Evolutionary conservation across 2,797 vertebrate species (phyloP).

Genomic region (Trichosurus vulpecula): DNA sequence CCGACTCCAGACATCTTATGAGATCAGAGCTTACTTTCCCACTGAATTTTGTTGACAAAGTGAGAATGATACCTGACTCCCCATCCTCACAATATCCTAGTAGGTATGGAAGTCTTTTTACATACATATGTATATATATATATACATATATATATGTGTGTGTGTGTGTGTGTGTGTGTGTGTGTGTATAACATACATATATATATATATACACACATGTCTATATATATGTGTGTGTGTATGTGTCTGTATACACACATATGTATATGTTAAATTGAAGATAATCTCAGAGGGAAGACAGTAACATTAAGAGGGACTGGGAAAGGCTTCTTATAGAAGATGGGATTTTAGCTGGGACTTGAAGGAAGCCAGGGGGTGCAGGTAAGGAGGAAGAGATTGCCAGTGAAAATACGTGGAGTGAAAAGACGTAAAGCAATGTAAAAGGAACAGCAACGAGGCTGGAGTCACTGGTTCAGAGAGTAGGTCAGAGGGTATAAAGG

Average conservation of each 20-base stretch:
- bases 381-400: not conserved
- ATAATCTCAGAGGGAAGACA: not conserved
- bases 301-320: not conserved
- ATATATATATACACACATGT: too few relatives aligned
- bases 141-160: too few relatives aligned
- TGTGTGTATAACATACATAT: too few relatives aligned
- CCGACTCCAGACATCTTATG: not conserved
- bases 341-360: not conserved
- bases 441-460: not conserved
- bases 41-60: not conserved
- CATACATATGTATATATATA: too few relatives aligned
- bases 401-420: not conserved
- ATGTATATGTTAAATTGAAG: not conserved
- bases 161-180: too few relatives aligned
- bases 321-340: not conserved
- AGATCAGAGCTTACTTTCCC: not conserved
- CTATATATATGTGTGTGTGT: too few relatives aligned
- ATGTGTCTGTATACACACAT: not conserved
- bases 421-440: not conserved
- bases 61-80: not conserved
- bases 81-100: not conserved
- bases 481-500: not conserved
- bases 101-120: not conserved
- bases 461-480: not conserved
- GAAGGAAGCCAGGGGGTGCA: not conserved